Evolutionary conservation across 2,797 vertebrate species (phyloP), one percentile per base, ranked within the genome.

Genomic region (Phrynocephalus guinanensis): DNA sequence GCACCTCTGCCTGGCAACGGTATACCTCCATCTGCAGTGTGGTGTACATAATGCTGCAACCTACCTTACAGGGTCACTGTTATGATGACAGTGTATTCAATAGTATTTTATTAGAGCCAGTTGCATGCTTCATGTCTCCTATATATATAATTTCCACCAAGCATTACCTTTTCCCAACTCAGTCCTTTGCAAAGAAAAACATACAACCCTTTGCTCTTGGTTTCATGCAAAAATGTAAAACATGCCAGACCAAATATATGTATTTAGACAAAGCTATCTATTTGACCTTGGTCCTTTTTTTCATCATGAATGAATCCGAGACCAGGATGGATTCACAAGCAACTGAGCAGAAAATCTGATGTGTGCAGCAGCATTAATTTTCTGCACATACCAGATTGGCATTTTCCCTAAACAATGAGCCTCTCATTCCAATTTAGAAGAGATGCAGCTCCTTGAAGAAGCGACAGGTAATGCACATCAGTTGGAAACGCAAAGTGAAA

Each of bases 401-500:
- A 13, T n/a, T 83, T 86, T 82, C 44, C 50, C 83, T 70, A 79
- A 86, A 79, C 85, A 91, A 87, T 83, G 79, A 85, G 85, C 72
- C 70, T 30, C 78, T 76, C 76, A 30, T 75, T 87, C 87, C 56
- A 79, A 87, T 87, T 89, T 85, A 30, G 73, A 87, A 60, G 73
- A 72, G n/a, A 52, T 22, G 79, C 30, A 20, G 75, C 67, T 89
- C 72, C 63, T 63, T 10, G 56, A 83, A 85, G 52, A 60, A 89
- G 85, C 33, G 68, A 83, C 79, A 83, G 83, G 88, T 87, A 85
- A 56, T n/a, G 15, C 30, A 15, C 33, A 68, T 82, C 33, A 60
- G 89, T 85, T 85, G 33, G 83, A 82, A 87, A 89, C 72, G 85
- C 67, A 73, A 87, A 85, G 73, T 83, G 90, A 89, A 87, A 73